Conservation (phyloP, 35 echinoderm and acorn worm species). For the Apostichopus japonicus region DNA sequence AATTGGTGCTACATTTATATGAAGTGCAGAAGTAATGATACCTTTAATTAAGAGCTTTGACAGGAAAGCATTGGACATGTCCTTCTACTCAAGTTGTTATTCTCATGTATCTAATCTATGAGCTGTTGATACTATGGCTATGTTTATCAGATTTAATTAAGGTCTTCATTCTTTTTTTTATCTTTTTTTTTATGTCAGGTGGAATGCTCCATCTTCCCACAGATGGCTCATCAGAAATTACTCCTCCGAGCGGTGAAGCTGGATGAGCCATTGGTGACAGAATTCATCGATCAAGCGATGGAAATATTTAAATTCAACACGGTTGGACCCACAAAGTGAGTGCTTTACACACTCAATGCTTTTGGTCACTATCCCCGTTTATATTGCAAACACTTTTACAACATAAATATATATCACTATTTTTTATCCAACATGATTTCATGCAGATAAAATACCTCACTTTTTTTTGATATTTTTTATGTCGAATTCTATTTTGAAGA, state of each 20-base stretch:
- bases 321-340: constrained; percentile 93
- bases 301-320: constrained; percentile 98
- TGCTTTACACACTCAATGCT: neutral
- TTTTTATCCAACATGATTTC: too few relatives aligned
- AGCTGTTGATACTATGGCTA: too few relatives aligned
- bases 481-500: constrained; percentile 7
- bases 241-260: constrained; percentile 91
- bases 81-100: too few relatives aligned
- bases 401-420: neutral
- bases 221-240: constrained; percentile 88
- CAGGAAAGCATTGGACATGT: too few relatives aligned
- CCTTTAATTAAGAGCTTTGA: too few relatives aligned
- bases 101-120: too few relatives aligned
- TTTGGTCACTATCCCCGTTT: neutral
- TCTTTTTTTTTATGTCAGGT: constrained; percentile 65
- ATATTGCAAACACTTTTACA: neutral
- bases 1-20: too few relatives aligned
- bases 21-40: too few relatives aligned
- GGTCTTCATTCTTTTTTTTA: neutral
- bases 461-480: too few relatives aligned
- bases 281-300: constrained; percentile 99
- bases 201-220: constrained; percentile 97
- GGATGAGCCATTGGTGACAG: constrained; percentile 91
- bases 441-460: too few relatives aligned
- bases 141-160: too few relatives aligned